Percentiles rank a stretch among this genome's conserved stretches.
Conservation (phyloP, 92 coral and sea anemone species). For the Meandrina meandrites region DNA sequence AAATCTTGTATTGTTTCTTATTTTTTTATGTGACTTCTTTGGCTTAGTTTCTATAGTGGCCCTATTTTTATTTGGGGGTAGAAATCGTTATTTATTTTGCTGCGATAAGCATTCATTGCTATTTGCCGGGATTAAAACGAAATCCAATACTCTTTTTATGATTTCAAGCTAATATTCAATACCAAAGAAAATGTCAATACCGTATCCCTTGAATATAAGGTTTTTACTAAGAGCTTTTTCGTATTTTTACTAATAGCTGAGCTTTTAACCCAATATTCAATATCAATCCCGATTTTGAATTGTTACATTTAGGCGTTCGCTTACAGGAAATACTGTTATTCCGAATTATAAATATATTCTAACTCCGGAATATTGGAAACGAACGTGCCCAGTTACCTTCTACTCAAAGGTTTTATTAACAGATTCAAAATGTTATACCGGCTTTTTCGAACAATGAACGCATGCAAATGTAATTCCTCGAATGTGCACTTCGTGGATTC, state of each 20-base stretch:
- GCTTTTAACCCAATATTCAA: not conserved
- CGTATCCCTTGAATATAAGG: no score
- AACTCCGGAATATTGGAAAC: no score
- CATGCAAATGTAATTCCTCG: no score
- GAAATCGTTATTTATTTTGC: not conserved
- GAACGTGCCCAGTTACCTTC: no score
- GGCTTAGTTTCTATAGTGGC: not conserved
- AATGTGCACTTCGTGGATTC: not conserved
- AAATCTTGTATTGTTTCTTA: not conserved
- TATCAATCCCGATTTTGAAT: not conserved
- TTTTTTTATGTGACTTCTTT: not conserved
- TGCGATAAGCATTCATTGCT: not conserved
- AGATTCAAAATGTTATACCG: not conserved
- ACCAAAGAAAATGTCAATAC: no score
- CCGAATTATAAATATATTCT: not conserved
- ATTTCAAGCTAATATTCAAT: not conserved
- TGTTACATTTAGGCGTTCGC: not conserved
- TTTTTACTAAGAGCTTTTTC: no score
- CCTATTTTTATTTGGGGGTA: not conserved
- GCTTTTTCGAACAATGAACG: not conserved
- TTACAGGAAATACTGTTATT: not conserved
- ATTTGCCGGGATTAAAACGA: not conserved
- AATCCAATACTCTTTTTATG: not conserved
- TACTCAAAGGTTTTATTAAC: not conserved
- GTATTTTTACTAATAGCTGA: no score